phyloP scores from a whole-genome alignment of 37 sponge, comb jelly and placozoan species.

The Aphrocallistes beatrix region DNA sequence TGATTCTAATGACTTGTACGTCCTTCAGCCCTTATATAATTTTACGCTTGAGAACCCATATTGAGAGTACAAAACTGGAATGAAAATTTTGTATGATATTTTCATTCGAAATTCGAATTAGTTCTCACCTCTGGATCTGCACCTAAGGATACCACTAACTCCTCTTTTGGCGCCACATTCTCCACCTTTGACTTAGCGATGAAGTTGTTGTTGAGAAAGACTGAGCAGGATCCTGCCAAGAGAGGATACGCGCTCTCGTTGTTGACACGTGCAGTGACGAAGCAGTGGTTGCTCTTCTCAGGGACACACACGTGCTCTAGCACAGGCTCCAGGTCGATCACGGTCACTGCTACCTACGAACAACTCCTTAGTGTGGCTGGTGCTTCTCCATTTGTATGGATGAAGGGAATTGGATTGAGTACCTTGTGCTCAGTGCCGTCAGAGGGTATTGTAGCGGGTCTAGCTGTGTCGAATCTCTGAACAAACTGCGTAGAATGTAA shows the following conservation, averaged over 20 bases:
- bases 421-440: constrained; percentile 18
- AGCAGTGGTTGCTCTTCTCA: constrained; percentile 10
- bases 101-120: no score
- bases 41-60: no score
- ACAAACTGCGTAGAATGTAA: neutral
- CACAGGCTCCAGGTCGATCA: neutral
- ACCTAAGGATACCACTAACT: neutral
- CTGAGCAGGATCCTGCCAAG: neutral
- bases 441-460: neutral
- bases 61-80: no score
- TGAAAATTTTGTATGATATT: no score
- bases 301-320: constrained; percentile 14
- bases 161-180: neutral
- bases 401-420: neutral
- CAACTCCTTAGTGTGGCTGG: no score
- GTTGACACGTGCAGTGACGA: neutral
- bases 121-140: constrained; percentile 1
- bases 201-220: constrained; percentile 6
- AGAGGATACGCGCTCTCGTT: constrained; percentile 1
- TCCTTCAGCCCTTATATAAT: no score
- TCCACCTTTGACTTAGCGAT: constrained; percentile 4
- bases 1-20: no score
- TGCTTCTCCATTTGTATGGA: no score
- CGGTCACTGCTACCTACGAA: constrained; percentile 9
- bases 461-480: constrained; percentile 3